Conservation (phyloP, 2,888 invertebrate species). For the Frankliniella fusca region DNA sequence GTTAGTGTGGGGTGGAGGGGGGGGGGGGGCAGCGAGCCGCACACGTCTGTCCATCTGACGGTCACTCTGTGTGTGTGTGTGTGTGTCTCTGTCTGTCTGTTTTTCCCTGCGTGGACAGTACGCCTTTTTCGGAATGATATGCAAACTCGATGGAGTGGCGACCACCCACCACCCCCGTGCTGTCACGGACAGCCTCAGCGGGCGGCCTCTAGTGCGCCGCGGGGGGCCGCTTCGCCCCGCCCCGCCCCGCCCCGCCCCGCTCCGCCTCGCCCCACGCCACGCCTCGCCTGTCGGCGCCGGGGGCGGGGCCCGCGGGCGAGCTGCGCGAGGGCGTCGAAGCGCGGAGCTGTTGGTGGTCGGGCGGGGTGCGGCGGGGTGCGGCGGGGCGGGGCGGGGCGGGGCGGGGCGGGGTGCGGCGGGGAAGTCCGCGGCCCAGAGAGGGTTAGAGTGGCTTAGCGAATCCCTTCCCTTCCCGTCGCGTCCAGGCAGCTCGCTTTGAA, state of each 20-base stretch:
- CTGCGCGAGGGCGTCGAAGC: conserved; percentile 18
- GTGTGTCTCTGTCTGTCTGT: too few relatives aligned
- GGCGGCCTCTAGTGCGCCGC: not conserved
- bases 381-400: not conserved
- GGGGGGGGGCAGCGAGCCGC: not conserved
- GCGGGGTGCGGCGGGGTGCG: not conserved
- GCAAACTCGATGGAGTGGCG: conserved; percentile 22
- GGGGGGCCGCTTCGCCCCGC: not conserved
- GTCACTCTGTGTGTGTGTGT: too few relatives aligned
- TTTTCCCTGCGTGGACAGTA: not conserved
- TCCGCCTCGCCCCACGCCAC: not conserved
- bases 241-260: not conserved
- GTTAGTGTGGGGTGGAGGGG: not conserved
- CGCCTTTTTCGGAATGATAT: not conserved
- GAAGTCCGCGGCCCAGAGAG: too few relatives aligned
- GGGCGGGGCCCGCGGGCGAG: not conserved
- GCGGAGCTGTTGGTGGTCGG: conserved; percentile 22
- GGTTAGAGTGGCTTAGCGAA: too few relatives aligned
- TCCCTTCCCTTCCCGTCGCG: too few relatives aligned
- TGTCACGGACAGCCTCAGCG: not conserved
- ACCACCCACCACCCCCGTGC: not conserved
- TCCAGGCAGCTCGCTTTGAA: not conserved
- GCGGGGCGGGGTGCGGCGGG: not conserved
- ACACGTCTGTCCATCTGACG: not conserved
- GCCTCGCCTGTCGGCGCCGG: not conserved